These are phyloP conservation scores for Telmatochromis brichardi DNA, from an alignment of 2,113 vertebrate genomes.

Conservation along the genomic window DNA sequence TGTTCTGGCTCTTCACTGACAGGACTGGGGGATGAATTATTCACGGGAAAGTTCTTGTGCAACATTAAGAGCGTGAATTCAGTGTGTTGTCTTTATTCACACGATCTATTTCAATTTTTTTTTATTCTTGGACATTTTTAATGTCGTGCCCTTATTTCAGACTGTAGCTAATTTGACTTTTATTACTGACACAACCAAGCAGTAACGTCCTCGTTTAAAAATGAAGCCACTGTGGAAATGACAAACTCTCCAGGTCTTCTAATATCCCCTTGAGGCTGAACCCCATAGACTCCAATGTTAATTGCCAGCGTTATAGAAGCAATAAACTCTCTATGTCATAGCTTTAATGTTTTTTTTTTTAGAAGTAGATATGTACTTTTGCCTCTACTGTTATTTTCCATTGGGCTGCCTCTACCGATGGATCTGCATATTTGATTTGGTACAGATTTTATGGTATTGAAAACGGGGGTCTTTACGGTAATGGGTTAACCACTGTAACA, in stretches of 20 bases:
- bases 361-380: background rate
- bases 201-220: background rate
- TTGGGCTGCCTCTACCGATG: background rate
- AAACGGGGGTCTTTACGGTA: background rate
- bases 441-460: background rate
- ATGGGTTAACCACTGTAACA: background rate
- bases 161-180: background rate
- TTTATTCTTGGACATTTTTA: background rate
- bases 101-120: background rate
- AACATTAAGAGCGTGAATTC: background rate
- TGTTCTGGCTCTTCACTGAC: constrained; percentile 40
- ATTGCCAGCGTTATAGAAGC: background rate
- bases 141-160: background rate
- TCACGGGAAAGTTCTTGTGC: constrained; percentile 15
- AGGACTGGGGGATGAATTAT: constrained; percentile 17
- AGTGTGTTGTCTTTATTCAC: background rate
- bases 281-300: background rate
- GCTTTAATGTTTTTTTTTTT: accelerated
- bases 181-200: background rate
- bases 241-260: background rate
- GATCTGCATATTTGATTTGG: background rate
- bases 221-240: background rate
- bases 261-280: background rate
- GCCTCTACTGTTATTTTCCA: accelerated
- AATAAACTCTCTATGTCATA: background rate